Conservation (phyloP, 2,888 invertebrate genomes). For the Pelosia muscerda region DNA sequence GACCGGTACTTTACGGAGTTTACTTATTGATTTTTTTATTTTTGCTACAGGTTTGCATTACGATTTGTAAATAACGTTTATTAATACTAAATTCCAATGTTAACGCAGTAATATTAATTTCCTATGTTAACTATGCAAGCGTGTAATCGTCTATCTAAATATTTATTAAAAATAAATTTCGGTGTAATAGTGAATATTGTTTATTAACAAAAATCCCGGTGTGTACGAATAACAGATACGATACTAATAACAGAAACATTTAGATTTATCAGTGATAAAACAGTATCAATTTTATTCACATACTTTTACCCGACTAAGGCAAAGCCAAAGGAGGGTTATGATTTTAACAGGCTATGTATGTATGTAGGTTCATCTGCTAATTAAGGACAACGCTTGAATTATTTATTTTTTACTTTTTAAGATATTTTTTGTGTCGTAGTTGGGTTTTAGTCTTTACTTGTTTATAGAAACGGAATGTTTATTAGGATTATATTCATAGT, state of each 20-base stretch:
- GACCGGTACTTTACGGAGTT: conserved; percentile 21
- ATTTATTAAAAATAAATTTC: not conserved
- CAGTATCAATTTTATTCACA: not conserved
- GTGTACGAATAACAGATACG: too few species aligned
- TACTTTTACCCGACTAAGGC: too few species aligned
- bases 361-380: too few species aligned
- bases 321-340: too few species aligned
- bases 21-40: conserved; percentile 14
- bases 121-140: not conserved
- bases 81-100: too few species aligned
- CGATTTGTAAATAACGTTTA: conserved; percentile 17
- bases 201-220: too few species aligned
- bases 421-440: too few species aligned
- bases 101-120: not conserved
- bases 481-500: not conserved
- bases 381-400: too few species aligned
- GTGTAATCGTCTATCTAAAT: not conserved
- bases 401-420: too few species aligned
- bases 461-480: not conserved
- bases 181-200: too few species aligned
- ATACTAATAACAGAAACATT: not conserved
- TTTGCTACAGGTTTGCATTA: conserved; percentile 15
- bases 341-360: too few species aligned
- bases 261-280: not conserved
- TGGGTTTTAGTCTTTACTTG: too few species aligned